These are phyloP conservation scores for Pampusana beccarii DNA, from an alignment of 2,113 vertebrate species.

Conservation along the genomic window DNA sequence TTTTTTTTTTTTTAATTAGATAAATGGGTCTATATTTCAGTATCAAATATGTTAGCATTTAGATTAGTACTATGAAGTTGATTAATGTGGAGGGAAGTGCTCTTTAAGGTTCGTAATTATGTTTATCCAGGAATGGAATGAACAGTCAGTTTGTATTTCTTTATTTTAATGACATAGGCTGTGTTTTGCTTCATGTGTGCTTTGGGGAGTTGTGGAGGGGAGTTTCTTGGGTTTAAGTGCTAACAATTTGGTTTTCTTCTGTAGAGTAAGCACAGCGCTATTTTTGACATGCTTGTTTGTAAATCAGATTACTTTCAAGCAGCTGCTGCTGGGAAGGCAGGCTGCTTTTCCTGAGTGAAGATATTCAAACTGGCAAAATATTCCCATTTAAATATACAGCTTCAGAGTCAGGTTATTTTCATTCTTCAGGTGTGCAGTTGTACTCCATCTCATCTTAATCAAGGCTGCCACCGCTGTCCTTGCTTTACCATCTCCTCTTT, in stretches of 20 bases:
- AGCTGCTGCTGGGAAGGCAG: neutral
- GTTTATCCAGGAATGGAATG: neutral
- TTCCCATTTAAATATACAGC: neutral
- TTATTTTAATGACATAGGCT: rapidly evolving
- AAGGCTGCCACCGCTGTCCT: rapidly evolving
- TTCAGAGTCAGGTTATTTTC: neutral
- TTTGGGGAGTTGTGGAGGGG: neutral
- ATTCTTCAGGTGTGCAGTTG: neutral
- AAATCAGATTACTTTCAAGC: neutral
- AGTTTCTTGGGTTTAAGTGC: neutral
- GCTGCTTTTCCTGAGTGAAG: neutral
- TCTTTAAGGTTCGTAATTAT: neutral
- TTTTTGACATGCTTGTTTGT: neutral
- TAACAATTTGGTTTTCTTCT: neutral
- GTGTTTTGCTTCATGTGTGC: neutral
- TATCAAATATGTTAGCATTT: neutral
- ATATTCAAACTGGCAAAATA: neutral
- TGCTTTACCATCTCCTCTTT: neutral
- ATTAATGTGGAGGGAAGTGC: neutral
- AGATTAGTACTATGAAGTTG: neutral
- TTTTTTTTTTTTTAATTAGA: neutral
- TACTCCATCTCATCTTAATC: neutral
- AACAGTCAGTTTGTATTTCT: neutral
- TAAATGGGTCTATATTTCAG: neutral
- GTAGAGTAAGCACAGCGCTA: neutral